phyloP scores from a whole-genome alignment of 2,113 vertebrate species.

The Phycodurus eques region DNA sequence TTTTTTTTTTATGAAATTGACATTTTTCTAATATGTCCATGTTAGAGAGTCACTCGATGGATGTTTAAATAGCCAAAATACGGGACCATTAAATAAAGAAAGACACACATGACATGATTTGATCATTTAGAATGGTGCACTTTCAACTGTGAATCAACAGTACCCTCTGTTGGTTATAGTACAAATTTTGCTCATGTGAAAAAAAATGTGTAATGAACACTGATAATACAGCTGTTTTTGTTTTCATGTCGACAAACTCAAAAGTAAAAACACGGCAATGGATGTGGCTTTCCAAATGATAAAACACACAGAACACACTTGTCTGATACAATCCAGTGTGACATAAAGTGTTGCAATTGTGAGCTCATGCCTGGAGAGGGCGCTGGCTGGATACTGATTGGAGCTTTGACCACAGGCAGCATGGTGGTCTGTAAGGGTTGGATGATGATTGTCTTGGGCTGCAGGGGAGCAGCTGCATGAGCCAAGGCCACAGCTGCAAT shows the following conservation, averaged over 20 bases:
- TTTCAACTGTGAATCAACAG: slow-evolving; percentile 1
- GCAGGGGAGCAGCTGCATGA: slow-evolving; percentile 69
- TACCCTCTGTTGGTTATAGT: slow-evolving; percentile 1
- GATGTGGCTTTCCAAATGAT: background rate
- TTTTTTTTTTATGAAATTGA: too few species aligned
- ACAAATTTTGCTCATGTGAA: background rate
- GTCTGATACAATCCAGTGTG: slow-evolving; percentile 4
- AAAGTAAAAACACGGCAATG: background rate
- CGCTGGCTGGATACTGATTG: slow-evolving; percentile 82
- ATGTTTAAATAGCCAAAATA: too few species aligned
- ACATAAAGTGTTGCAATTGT: slow-evolving; percentile 20
- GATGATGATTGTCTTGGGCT: slow-evolving; percentile 89
- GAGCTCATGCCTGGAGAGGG: slow-evolving; percentile 77
- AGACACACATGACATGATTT: too few species aligned
- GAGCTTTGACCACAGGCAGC: slow-evolving; percentile 79
- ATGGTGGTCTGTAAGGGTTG: slow-evolving; percentile 81
- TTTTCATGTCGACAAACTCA: background rate
- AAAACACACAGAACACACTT: background rate
- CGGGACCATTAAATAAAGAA: too few species aligned
- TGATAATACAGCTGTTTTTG: background rate
- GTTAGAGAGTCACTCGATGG: too few species aligned
- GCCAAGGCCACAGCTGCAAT: slow-evolving; percentile 81
- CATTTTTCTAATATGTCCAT: too few species aligned
- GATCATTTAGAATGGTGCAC: background rate
- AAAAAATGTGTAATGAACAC: background rate